These are phyloP conservation scores for Drosophila neonasuta DNA, from an alignment of 2,888 invertebrate genomes.

Conservation along the genomic window DNA sequence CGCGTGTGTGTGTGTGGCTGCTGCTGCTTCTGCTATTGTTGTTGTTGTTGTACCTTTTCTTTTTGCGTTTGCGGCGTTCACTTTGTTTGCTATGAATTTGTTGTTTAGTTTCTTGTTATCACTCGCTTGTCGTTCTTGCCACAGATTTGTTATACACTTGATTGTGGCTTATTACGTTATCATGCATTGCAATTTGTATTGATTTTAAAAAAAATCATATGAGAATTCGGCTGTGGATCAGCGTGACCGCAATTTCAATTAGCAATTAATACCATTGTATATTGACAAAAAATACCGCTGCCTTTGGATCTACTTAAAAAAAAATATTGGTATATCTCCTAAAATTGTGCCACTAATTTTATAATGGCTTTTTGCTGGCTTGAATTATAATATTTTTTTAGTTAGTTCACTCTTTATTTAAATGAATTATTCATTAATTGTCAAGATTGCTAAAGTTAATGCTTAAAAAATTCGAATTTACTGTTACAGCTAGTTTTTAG, in stretches of 20 bases:
- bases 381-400: too few species aligned
- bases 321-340: neutral
- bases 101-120: conserved; percentile 18
- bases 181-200: conserved; percentile 66
- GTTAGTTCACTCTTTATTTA: too few species aligned
- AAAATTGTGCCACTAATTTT: too few species aligned
- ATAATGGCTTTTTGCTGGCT: too few species aligned
- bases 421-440: too few species aligned
- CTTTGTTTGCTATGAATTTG: conserved; percentile 23
- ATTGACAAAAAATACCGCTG: neutral
- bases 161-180: conserved; percentile 43
- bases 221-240: conserved; percentile 44
- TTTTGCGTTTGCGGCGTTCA: conserved; percentile 55
- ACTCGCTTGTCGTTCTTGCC: conserved; percentile 31
- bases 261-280: neutral
- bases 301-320: neutral
- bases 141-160: conserved; percentile 31
- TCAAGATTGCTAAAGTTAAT: too few species aligned
- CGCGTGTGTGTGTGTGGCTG: conserved; percentile 31
- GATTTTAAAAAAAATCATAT: conserved; percentile 54
- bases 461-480: too few species aligned
- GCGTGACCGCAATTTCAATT: conserved; percentile 4
- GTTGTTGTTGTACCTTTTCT: conserved; percentile 59
- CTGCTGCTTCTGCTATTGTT: conserved; percentile 23
- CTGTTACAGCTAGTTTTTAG: neutral